Percentiles rank a stretch among this genome's conserved stretches.
Evolutionary conservation across 2,113 vertebrate genomes (phyloP).

Genomic region (Symphodus melops): DNA sequence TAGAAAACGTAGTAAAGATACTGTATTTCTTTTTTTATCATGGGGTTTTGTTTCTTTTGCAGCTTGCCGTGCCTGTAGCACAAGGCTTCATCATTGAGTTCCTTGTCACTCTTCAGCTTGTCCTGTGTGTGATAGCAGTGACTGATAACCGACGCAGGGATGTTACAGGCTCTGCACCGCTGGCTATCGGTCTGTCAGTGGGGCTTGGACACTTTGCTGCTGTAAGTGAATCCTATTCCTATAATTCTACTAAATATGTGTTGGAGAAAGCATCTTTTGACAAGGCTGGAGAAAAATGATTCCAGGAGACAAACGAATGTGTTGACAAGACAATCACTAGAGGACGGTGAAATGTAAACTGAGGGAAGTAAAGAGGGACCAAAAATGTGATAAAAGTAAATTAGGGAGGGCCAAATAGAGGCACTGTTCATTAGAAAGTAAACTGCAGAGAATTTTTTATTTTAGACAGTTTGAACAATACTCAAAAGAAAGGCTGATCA

Average conservation of each 20-base stretch:
- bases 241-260: neutral
- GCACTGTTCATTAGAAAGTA: too few species aligned
- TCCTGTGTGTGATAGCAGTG: slow-evolving; percentile 90
- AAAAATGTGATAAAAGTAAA: too few species aligned
- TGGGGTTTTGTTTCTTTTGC: slow-evolving; percentile 5
- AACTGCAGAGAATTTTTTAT: neutral
- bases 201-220: slow-evolving; percentile 89
- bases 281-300: neutral
- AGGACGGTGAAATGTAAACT: too few species aligned
- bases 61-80: slow-evolving; percentile 45
- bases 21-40: too few species aligned
- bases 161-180: slow-evolving; percentile 84
- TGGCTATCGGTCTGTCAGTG: slow-evolving; percentile 90
- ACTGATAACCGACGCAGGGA: slow-evolving; percentile 88
- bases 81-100: slow-evolving; percentile 89
- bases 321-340: neutral
- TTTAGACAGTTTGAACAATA: neutral
- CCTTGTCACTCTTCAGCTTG: slow-evolving; percentile 90
- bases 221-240: slow-evolving; percentile 76
- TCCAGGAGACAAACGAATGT: neutral
- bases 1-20: neutral
- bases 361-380: neutral
- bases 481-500: neutral
- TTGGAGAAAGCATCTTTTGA: neutral
- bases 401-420: neutral